Evolutionary conservation across 2,888 invertebrate genomes (phyloP).

Genomic region (Agriopis leucophaearia): DNA sequence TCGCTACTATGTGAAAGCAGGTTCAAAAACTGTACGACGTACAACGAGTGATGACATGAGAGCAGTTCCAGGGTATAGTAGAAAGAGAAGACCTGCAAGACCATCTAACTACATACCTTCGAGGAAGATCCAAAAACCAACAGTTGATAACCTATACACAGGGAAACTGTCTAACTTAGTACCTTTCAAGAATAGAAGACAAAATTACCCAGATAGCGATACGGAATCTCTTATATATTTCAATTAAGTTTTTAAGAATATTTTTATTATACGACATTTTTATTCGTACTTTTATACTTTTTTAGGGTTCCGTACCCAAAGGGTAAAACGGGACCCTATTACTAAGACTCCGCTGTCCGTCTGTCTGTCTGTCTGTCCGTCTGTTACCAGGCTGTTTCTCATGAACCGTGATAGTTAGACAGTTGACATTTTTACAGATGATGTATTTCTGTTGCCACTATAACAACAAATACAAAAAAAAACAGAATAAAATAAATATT

Average conservation of each 20-base stretch:
- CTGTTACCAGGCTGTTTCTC: no score
- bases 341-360: no score
- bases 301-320: no score
- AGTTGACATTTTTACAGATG: no score
- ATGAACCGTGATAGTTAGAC: no score
- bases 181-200: constrained; percentile 33
- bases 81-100: constrained; percentile 45
- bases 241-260: background rate
- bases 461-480: no score
- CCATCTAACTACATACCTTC: constrained; percentile 52
- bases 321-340: no score
- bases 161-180: constrained; percentile 60
- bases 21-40: background rate
- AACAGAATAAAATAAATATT: no score
- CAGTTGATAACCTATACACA: constrained; percentile 45
- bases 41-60: background rate
- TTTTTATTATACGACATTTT: background rate
- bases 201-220: constrained; percentile 38
- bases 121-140: constrained; percentile 36
- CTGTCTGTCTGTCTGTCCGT: no score
- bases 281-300: no score
- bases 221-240: constrained; percentile 42
- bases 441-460: no score
- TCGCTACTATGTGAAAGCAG: background rate
- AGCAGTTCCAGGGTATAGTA: constrained; percentile 1